phyloP scores from a whole-genome alignment of 2,888 invertebrate genomes.

The Nephrotoma flavescens region DNA sequence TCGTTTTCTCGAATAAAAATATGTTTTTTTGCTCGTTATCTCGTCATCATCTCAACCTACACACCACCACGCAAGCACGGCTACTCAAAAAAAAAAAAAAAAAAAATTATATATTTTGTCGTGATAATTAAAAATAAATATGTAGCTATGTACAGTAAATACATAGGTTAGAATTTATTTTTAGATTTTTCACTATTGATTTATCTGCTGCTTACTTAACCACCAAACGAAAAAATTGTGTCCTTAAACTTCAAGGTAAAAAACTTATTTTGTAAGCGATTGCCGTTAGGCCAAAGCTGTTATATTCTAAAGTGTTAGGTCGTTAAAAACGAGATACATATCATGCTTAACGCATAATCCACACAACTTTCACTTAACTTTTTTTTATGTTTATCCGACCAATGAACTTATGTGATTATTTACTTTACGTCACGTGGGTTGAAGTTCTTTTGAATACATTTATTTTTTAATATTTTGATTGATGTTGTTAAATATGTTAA shows the following conservation, averaged over 20 bases:
- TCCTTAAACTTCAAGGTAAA: not conserved
- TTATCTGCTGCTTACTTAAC: not conserved
- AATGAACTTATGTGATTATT: not conserved
- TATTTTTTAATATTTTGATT: not conserved
- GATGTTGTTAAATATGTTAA: not conserved
- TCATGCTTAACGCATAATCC: too few species aligned
- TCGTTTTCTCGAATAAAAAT: not conserved
- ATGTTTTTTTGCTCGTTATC: not conserved
- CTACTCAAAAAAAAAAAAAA: not conserved
- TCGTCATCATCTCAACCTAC: not conserved
- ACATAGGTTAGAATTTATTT: not conserved
- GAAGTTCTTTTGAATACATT: not conserved
- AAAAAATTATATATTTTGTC: not conserved
- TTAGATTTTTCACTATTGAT: not conserved
- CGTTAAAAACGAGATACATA: not conserved
- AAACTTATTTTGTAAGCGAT: not conserved
- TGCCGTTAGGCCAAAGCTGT: not conserved
- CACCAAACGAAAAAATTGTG: not conserved
- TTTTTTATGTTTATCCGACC: not conserved
- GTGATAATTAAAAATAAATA: not conserved
- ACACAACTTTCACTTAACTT: not conserved
- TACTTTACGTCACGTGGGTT: not conserved
- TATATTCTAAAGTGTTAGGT: not conserved
- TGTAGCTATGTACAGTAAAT: not conserved
- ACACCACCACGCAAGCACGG: not conserved